Evolutionary conservation across 2,888 invertebrate genomes (phyloP), one percentile per base, ranked within the genome.

Genomic region (Drosophila setosimentum): DNA sequence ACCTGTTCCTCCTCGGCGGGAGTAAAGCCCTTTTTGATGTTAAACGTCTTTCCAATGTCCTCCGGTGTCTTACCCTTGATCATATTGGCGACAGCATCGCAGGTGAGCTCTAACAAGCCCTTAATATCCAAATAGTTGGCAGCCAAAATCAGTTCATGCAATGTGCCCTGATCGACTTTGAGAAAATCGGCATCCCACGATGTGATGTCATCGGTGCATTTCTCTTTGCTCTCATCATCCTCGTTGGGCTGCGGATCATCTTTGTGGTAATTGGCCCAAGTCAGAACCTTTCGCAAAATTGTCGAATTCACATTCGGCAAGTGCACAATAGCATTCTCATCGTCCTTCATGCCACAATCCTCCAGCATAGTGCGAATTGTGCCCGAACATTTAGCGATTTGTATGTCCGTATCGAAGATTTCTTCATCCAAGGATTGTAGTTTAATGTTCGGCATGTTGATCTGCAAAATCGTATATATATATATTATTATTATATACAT

Each of bases 341-440:
- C 85, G 7, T 87, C 89, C 53, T 89, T 89, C 87, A 87, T 87
- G 53, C 85, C 89, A 49, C 89, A 89, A 57, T 89, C 87, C 68
- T 89, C 87, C 27, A 89, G 29, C 89, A 86, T 86, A 10, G 85
- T 86, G n/a, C 85, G 82, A 37, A 86, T 86, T 6, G 89, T 86
- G 16, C 89, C 89, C 1, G 87, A 89, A 57, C 87, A 89, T 21
- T 89, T 86, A 29, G 89, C 89, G 24, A 89, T 84, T 62, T 89
- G 80, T 32, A 84, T 80, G 49, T 89, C 89, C 16, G 85, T 87
- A 55, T 86, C 89, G n/a, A 86, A 86, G 37, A 84, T 84, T 27
- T 87, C 78, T 29, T 82, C 82, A 53, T 86, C 89, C 10, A 87
- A 86, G 6, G 89, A 86, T 27, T 89, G 87, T 66, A 86, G 74